Conservation (phyloP, 2,888 invertebrate species). For the Drosophila rubida region DNA sequence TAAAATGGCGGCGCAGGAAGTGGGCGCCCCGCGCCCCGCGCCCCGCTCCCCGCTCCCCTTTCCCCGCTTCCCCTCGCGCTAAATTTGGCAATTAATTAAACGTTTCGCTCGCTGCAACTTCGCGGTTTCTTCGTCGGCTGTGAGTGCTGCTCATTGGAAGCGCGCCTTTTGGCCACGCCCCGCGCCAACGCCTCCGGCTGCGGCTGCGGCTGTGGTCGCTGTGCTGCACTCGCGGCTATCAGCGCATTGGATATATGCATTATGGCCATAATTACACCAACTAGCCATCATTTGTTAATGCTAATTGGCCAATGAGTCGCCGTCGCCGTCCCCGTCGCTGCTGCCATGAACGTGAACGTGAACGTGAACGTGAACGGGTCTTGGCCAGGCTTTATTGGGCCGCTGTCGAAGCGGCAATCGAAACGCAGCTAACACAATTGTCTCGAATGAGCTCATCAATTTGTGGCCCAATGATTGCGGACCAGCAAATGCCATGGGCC, state of each 20-base stretch:
- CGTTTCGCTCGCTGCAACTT: neutral
- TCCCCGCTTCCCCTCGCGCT: conserved; percentile 19
- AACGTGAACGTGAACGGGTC: conserved; percentile 5
- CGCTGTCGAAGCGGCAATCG: conserved; percentile 35
- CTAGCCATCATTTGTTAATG: conserved; percentile 80
- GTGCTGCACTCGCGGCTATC: conserved; percentile 17
- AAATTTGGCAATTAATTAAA: conserved; percentile 64
- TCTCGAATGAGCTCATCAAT: conserved; percentile 49
- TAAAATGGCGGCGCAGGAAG: conserved; percentile 64
- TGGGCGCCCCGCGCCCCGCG: conserved; percentile 52
- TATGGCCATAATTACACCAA: conserved; percentile 77
- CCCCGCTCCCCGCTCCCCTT: neutral
- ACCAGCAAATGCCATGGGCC: conserved; percentile 13
- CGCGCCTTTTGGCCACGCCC: conserved; percentile 60
- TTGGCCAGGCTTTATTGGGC: conserved; percentile 27
- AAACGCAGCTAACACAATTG: conserved; percentile 47
- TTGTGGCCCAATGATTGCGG: conserved; percentile 31
- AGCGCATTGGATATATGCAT: conserved; percentile 70
- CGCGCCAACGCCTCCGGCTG: conserved; percentile 44
- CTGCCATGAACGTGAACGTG: neutral
- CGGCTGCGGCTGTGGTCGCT: conserved; percentile 7
- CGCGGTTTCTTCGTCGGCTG: neutral
- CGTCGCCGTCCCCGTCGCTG: neutral
- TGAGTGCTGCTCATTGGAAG: conserved; percentile 22
- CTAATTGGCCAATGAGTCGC: conserved; percentile 76